Percentiles rank a stretch among this genome's conserved stretches.
These are phyloP conservation scores for Oryzias celebensis DNA, from an alignment of 2,113 vertebrate genomes.

Conservation along the genomic window DNA sequence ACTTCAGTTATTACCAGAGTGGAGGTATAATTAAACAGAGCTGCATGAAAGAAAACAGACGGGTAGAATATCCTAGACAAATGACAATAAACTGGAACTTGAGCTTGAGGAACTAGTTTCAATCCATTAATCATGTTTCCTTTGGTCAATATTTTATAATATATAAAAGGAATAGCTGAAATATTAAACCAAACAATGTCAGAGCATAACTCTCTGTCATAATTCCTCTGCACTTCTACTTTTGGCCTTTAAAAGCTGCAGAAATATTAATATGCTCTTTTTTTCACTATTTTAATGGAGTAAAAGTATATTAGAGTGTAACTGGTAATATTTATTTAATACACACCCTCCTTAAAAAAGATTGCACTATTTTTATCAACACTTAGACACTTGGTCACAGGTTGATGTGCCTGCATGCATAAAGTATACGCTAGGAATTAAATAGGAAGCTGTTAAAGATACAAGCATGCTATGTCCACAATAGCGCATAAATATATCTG, in stretches of 20 bases:
- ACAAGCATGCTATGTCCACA: slow-evolving; percentile 8
- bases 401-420: slow-evolving; percentile 5
- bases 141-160: slow-evolving; percentile 17
- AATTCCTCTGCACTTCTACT: background rate
- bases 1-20: background rate
- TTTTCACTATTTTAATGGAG: slow-evolving; percentile 26
- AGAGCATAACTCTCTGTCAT: background rate
- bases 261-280: slow-evolving; percentile 18
- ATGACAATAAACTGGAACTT: slow-evolving; percentile 16
- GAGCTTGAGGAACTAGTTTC: slow-evolving; percentile 2
- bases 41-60: slow-evolving; percentile 9
- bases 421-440: slow-evolving; percentile 5
- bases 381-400: slow-evolving; percentile 28
- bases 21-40: slow-evolving; percentile 4
- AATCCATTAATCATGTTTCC: slow-evolving; percentile 6
- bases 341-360: slow-evolving; percentile 28
- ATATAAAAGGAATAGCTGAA: slow-evolving; percentile 2
- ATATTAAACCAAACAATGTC: slow-evolving; percentile 10
- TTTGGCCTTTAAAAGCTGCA: background rate
- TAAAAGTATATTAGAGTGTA: slow-evolving; percentile 28
- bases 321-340: slow-evolving; percentile 25
- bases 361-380: slow-evolving; percentile 38
- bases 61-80: slow-evolving; percentile 3
- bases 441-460: slow-evolving; percentile 6
- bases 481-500: slow-evolving; percentile 4